Conservation (phyloP, 2,888 invertebrate species). For the Schrankia costaestrigalis region DNA sequence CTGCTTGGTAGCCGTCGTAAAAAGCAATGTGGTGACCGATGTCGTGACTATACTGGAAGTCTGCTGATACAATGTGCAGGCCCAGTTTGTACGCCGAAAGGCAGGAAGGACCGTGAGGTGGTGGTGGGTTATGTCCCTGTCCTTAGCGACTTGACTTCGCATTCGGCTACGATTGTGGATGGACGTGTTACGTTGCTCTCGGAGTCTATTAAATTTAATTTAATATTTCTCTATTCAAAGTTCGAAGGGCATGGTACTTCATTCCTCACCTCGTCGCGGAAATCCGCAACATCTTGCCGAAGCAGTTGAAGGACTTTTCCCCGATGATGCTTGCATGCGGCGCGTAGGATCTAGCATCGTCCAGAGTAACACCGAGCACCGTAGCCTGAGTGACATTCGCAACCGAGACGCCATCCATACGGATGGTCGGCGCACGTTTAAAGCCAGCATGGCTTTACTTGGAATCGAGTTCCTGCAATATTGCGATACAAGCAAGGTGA, state of each 20-base stretch:
- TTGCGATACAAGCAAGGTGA: conserved; percentile 10
- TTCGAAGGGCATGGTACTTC: neutral
- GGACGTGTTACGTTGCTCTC: neutral
- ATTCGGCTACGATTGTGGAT: neutral
- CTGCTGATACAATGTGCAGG: too few species aligned
- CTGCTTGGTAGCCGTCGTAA: too few species aligned
- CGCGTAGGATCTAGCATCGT: conserved; percentile 8
- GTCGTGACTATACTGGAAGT: too few species aligned
- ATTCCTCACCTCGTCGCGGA: conserved; percentile 31
- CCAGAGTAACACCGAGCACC: conserved; percentile 21
- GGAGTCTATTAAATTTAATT: too few species aligned
- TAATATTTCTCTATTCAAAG: neutral
- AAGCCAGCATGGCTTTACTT: neutral
- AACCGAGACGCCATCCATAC: conserved; percentile 3
- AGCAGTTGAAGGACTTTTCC: conserved; percentile 18
- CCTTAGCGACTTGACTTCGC: too few species aligned
- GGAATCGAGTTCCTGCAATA: conserved; percentile 13
- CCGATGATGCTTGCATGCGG: conserved; percentile 18
- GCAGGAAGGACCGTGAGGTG: too few species aligned
- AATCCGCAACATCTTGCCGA: conserved; percentile 28
- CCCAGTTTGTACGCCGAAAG: too few species aligned
- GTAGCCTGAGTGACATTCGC: neutral
- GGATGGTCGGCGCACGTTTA: conserved; percentile 2
- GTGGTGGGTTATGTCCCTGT: too few species aligned
- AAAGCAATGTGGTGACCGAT: too few species aligned